Evolutionary conservation across 1,140 invertebrate species (phyloP), one percentile per base, ranked within the genome.

Genomic region (Drosophila rhopaloa): DNA sequence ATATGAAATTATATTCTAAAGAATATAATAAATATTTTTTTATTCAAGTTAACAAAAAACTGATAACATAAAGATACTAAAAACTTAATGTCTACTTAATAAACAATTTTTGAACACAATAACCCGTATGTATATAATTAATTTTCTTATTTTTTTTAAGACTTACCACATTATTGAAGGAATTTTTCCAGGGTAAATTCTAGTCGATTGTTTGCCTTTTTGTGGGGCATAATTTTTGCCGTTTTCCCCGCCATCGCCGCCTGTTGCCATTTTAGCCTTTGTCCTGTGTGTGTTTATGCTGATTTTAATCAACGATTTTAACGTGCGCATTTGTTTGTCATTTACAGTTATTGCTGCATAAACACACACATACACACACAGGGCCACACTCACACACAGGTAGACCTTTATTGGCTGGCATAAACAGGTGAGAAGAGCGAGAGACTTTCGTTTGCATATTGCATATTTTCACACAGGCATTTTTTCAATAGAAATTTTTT

Each of bases 271-370:
- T 71, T 58, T 41, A 70, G 50, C 67, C 51, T 56, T 41, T 58
- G 32, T 41, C 43, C 58, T 73, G 53, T 62, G 67, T 62, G 76
- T 71, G 76, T 88, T 78, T 79, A 50, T 68, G 48, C 51, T 60
- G 82, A 83, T 86, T 79, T 82, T 79, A 82, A 88, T 88, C 79
- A 88, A 79, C 59, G 62, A 63, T 76, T 83, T 86, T 82, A 86
- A 86, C 72, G 82, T 60, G 48, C 53, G 44, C 74, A 81, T 85
- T 85, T 86, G 68, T 76, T 86, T 81, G 74, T 86, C 82, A 86
- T 81, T 85, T 79, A 81, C 82, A 85, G 63, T 67, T 67, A 79
- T 71, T 81, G 79, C 73, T 51, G 72, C 51, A 76, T 76, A 75
- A 67, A 66, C 58, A 79, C 43, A 62, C 61, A 57, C 44, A 66